Evolutionary conservation across 2,797 vertebrate genomes (phyloP).

Genomic region (Anguilla obscura): DNA sequence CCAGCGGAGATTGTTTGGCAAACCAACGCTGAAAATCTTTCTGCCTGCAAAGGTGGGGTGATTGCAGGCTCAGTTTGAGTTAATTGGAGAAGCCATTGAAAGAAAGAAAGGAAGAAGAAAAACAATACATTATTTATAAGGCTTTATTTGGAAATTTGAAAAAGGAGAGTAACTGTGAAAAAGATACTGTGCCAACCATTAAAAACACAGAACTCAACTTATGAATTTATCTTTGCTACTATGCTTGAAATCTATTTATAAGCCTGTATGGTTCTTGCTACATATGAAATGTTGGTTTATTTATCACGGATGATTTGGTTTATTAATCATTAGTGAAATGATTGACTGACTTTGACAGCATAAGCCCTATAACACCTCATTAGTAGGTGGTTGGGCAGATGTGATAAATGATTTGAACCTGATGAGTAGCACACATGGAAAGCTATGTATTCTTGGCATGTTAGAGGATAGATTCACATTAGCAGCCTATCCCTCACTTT

Average conservation of each 20-base stretch:
- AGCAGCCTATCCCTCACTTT: neutral
- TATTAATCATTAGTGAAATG: neutral
- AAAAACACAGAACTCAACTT: neutral
- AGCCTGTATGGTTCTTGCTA: neutral
- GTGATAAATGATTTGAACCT: neutral
- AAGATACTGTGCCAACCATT: neutral
- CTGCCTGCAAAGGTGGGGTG: neutral
- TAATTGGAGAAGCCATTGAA: neutral
- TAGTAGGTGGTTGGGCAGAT: neutral
- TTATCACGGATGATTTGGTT: neutral
- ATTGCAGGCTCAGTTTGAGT: neutral
- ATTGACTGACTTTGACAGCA: neutral
- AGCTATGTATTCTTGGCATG: neutral
- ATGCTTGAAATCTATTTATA: neutral
- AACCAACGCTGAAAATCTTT: neutral
- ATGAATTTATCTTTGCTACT: neutral
- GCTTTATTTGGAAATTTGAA: constrained; percentile 12
- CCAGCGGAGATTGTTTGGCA: neutral
- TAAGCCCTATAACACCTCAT: neutral
- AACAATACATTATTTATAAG: neutral
- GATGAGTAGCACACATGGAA: neutral
- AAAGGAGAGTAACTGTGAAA: neutral
- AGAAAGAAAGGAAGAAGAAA: neutral
- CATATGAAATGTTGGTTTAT: too few species aligned
- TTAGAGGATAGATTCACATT: neutral